Evolutionary conservation across 2,113 vertebrate species (phyloP).

Genomic region (Cephalopterus ornatus): DNA sequence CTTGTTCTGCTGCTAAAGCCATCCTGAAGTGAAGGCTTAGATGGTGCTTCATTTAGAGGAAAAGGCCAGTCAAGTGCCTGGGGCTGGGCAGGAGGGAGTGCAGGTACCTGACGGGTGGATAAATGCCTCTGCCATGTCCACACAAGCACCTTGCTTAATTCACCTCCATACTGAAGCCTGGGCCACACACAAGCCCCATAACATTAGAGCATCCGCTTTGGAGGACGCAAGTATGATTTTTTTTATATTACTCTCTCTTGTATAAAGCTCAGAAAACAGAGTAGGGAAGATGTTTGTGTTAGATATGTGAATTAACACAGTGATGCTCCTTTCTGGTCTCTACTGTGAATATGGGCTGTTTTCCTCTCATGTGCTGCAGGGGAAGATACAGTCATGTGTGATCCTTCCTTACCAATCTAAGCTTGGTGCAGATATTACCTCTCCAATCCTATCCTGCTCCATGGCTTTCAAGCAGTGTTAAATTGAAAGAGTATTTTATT

Average conservation of each 20-base stretch:
- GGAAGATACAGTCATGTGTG: background rate
- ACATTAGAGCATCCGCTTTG: background rate
- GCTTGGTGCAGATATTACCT: background rate
- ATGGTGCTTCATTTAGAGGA: background rate
- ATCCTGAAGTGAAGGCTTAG: background rate
- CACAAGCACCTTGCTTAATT: background rate
- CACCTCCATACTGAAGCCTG: background rate
- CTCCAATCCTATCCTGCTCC: background rate
- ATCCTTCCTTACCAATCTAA: background rate
- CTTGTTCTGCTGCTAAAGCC: background rate
- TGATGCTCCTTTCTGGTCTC: background rate
- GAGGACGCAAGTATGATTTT: background rate
- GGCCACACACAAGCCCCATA: background rate
- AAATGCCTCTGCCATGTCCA: background rate
- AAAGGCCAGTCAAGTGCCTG: background rate
- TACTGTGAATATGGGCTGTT: background rate
- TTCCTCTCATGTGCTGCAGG: accelerated
- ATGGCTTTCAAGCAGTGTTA: background rate
- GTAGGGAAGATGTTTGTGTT: background rate
- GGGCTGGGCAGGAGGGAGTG: background rate
- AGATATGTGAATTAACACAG: accelerated
- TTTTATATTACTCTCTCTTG: background rate
- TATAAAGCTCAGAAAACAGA: background rate
- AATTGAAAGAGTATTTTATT: background rate
- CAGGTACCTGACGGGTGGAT: background rate